Percentiles rank a stretch among this genome's conserved stretches.
Conservation (phyloP, 2,113 vertebrate genomes). For the Pelecanoides urinatrix region DNA sequence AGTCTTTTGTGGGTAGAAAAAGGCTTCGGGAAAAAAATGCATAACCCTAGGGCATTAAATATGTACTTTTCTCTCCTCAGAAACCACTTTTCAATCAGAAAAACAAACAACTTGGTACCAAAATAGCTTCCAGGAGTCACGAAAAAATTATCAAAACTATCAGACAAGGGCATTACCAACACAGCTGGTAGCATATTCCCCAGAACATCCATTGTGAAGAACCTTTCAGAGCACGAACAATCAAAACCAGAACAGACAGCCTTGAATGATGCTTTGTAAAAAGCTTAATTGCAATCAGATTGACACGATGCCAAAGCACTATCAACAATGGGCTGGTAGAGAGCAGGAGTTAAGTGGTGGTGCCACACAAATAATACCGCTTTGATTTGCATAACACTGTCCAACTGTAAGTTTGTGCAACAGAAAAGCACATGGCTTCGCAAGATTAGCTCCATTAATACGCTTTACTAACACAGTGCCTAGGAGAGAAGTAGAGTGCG, state of each 20-base stretch:
- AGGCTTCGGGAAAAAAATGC: neutral
- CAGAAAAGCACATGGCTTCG: neutral
- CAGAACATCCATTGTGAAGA: neutral
- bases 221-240: neutral
- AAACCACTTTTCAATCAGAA: neutral
- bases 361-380: neutral
- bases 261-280: neutral
- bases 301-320: neutral
- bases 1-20: neutral
- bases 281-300: neutral
- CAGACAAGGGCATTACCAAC: neutral
- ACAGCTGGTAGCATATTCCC: neutral
- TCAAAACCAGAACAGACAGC: neutral
- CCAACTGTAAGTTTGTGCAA: neutral
- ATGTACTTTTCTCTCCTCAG: neutral
- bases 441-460: neutral
- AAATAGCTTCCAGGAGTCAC: neutral
- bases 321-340: neutral
- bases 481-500: fast-evolving
- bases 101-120: neutral
- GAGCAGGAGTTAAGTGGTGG: neutral
- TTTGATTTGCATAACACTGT: neutral
- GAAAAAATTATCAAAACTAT: neutral
- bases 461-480: neutral
- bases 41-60: neutral